phyloP scores from a whole-genome alignment of 2,113 vertebrate genomes.

The Nycticryphes semicollaris region DNA sequence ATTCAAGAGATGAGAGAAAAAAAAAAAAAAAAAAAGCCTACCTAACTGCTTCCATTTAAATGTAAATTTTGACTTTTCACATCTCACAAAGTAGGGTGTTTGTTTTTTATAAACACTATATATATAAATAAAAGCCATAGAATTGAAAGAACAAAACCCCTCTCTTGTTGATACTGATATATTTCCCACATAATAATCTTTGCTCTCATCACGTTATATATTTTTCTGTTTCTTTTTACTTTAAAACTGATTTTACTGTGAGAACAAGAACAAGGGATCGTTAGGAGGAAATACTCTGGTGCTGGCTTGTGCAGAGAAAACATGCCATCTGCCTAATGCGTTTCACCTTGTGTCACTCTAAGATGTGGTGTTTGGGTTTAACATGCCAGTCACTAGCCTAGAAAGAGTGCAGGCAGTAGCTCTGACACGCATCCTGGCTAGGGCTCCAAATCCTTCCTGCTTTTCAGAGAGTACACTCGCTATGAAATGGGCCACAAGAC shows the following conservation, averaged over 20 bases:
- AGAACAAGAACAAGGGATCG: slow-evolving; percentile 31
- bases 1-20: slow-evolving; percentile 9
- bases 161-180: slow-evolving; percentile 16
- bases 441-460: not conserved
- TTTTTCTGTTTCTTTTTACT: slow-evolving; percentile 27
- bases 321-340: slow-evolving; percentile 59
- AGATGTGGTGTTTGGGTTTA: slow-evolving; percentile 46
- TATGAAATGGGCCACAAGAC: not conserved
- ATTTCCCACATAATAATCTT: slow-evolving; percentile 22
- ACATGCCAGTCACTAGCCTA: slow-evolving; percentile 24
- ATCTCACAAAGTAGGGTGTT: slow-evolving; percentile 47
- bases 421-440: not conserved
- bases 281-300: slow-evolving; percentile 16
- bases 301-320: slow-evolving; percentile 29
- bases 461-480: not conserved
- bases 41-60: slow-evolving; percentile 66
- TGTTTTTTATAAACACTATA: slow-evolving; percentile 50
- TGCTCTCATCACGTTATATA: not conserved
- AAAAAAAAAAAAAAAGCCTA: not conserved
- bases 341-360: slow-evolving; percentile 49
- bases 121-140: slow-evolving; percentile 12
- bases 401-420: slow-evolving; percentile 1
- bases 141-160: slow-evolving; percentile 4
- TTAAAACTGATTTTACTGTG: slow-evolving; percentile 52
- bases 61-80: slow-evolving; percentile 71